Conservation (phyloP, 2,888 invertebrate genomes). For the Ectemnius continuus region DNA sequence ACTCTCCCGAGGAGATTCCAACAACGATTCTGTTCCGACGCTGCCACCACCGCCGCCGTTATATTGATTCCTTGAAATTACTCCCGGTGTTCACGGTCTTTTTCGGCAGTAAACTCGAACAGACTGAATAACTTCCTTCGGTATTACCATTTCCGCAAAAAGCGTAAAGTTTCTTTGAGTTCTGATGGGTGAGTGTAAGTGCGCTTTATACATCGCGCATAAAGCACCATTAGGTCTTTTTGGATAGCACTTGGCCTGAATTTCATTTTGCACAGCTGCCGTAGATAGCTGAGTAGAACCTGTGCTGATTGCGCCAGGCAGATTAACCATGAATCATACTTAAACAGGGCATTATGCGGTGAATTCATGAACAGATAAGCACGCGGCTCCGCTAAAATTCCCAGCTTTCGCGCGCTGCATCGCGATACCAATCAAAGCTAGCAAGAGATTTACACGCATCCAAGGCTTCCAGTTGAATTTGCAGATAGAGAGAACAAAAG, state of each 20-base stretch:
- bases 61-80: constrained; percentile 6
- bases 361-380: too few relatives aligned
- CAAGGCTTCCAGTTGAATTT: too few relatives aligned
- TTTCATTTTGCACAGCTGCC: constrained; percentile 4
- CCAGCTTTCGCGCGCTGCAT: too few relatives aligned
- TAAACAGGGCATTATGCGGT: background rate
- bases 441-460: too few relatives aligned
- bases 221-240: background rate
- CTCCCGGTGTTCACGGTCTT: background rate
- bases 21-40: background rate
- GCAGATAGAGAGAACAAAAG: too few relatives aligned
- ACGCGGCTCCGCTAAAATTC: too few relatives aligned
- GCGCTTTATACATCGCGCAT: background rate
- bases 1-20: background rate
- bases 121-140: background rate
- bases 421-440: too few relatives aligned
- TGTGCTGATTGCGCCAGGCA: background rate
- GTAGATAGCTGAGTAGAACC: background rate
- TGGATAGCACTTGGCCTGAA: background rate
- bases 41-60: background rate
- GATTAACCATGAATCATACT: constrained; percentile 3
- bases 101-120: background rate
- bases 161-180: background rate
- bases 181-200: background rate
- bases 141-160: background rate